Evolutionary conservation across 2,113 vertebrate species (phyloP), one percentile per base, ranked within the genome.

Genomic region (Fulmarus glacialis): DNA sequence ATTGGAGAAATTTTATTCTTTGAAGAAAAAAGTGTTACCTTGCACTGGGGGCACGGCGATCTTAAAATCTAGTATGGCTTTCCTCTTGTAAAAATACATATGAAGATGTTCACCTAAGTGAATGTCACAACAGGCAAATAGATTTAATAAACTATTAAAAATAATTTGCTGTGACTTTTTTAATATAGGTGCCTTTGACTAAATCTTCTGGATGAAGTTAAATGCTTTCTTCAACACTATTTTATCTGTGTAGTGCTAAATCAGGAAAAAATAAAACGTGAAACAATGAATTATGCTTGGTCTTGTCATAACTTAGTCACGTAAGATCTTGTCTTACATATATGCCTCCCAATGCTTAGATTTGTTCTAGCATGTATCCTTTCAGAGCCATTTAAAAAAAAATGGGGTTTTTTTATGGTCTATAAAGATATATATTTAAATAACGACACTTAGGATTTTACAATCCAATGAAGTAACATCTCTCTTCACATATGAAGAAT

Each of bases 21-120:
- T 80, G 38, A 55, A 87, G 15, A 8, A 47, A 52, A 42, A 53
- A 30, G 1, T 23, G 9, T 22, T 78, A 32, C 8, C 9, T 80
- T 53, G 9, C 9, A 10, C 4, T 22, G 32, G 7, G 7, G 5
- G 1, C 13, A 9, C 3, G 3, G 7, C 3, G 2, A 27, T 73
- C 24, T 81, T n/a, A n/a, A n/a, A n/a, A n/a, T n/a, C n/a, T n/a
- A n/a, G n/a, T n/a, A n/a, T n/a, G n/a, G n/a, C n/a, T n/a, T n/a
- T n/a, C n/a, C n/a, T n/a, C n/a, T n/a, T n/a, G n/a, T n/a, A 9
- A n/a, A 97, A 29, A 4, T 29, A 15, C 36, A 4, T 38, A 9
- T 38, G 8, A 73, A 73, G 66, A 27, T 59, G 12, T 43, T 86
- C 68, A 36, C 27, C 12, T 71, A 48, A 62, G 12, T 67, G 22